phyloP scores from a whole-genome alignment of 2,113 vertebrate species.

The Pygoscelis adeliae region DNA sequence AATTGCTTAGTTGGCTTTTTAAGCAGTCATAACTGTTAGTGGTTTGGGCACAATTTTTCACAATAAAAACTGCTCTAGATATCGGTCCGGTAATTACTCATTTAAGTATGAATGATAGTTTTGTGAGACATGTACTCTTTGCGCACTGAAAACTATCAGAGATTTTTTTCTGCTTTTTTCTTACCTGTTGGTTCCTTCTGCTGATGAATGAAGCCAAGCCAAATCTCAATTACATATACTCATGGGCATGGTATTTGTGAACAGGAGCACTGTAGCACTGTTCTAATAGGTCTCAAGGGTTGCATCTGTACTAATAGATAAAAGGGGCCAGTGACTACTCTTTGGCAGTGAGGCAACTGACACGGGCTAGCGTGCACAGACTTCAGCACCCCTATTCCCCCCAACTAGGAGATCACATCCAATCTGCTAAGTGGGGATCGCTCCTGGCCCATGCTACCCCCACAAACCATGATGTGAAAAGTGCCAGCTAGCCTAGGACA shows the following conservation, averaged over 20 bases:
- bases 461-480: rapidly evolving
- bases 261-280: not conserved
- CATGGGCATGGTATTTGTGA: not conserved
- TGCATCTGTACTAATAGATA: not conserved
- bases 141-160: not conserved
- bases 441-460: not conserved
- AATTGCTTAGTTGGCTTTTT: not conserved
- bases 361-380: rapidly evolving
- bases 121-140: not conserved
- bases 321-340: not conserved
- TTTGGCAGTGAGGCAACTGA: not conserved
- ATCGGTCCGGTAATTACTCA: not conserved
- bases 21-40: not conserved
- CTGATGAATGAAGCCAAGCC: not conserved
- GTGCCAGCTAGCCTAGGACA: not conserved
- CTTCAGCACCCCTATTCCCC: rapidly evolving
- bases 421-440: not conserved
- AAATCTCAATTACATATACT: not conserved
- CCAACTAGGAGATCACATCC: not conserved
- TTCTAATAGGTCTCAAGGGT: not conserved
- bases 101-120: not conserved
- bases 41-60: not conserved
- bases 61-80: not conserved
- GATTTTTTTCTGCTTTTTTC: not conserved
- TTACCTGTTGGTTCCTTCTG: not conserved